Evolutionary conservation across 2,888 invertebrate species (phyloP), one percentile per base, ranked within the genome.

Genomic region (Apamea crenata): DNA sequence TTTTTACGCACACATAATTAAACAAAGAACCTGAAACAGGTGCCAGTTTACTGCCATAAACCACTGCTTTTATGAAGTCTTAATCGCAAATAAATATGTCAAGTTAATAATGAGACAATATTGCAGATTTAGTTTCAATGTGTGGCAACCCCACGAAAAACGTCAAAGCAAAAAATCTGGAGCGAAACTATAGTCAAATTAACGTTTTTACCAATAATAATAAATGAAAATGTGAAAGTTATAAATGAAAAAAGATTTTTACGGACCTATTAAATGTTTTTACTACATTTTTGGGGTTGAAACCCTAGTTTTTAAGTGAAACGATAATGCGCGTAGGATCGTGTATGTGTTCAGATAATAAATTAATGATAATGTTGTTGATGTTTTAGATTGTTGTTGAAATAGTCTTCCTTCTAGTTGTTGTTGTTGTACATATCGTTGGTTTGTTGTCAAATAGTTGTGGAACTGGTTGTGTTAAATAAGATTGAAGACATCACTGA

Each of bases 141-240:
- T 8, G 16, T 91, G 90, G 93, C 93, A 95, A 93, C 93, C 90
- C 89, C 47, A 72, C 14, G 67, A 72, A 74, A 93, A 94, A 95
- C 86, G 96, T 96, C 96, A 96, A 95, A 94, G 71, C 76, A 77
- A 83, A 78, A 87, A 94, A 95, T 91, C 93, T 93, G 94, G 94
- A 95, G 95, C 95, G 95, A 96, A 95, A 95, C 93, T 92, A 93
- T 92, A 93, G 92, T 91, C 89, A 91, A 88, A 89, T 89, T 86
- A 85, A 83, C 90, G 89, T 88, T 91, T 93, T 93, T 94, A 94
- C 83, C 89, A 88, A 73, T 83, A 89, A 94, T 96, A 92, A 96
- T 96, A 96, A 96, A 96, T 96, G 96, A 96, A 96, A 95, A 92
- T 88, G 91, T 89, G 85, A 82, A 84, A 73, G 84, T 90, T 87